Percentiles rank a stretch among this genome's conserved stretches.
These are phyloP conservation scores for Apostichopus parvimensis DNA, from an alignment of 35 echinoderm and acorn worm species.

Conservation along the genomic window DNA sequence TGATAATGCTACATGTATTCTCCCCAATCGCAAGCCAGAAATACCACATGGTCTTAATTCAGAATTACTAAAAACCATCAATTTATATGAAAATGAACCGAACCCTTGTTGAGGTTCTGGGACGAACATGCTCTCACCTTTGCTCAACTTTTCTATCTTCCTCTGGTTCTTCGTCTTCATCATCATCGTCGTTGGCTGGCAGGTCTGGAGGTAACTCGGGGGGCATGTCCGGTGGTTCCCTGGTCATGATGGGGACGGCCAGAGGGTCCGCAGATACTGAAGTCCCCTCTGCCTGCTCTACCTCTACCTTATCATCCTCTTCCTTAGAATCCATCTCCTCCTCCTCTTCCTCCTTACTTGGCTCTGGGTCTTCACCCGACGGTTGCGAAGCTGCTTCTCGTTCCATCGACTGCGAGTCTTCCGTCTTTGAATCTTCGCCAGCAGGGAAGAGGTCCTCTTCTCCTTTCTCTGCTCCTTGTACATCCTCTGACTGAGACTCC, in stretches of 20 bases:
- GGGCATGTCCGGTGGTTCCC: conserved; percentile 50
- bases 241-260: conserved; percentile 26
- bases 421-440: conserved; percentile 5
- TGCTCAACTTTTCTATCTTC: conserved; percentile 60
- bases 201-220: conserved; percentile 73
- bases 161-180: conserved; percentile 66
- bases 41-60: too few relatives aligned
- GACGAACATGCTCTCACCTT: not conserved
- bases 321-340: conserved; percentile 9
- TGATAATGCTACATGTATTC: too few relatives aligned
- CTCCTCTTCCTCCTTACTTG: conserved; percentile 28
- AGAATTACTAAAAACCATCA: too few relatives aligned
- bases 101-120: too few relatives aligned
- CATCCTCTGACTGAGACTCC: conserved; percentile 36
- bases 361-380: not conserved
- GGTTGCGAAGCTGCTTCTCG: not conserved
- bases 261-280: conserved; percentile 20
- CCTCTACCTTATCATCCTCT: conserved; percentile 15
- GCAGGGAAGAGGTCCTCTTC: not conserved
- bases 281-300: not conserved
- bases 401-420: not conserved
- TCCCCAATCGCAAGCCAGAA: too few relatives aligned
- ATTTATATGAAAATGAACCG: too few relatives aligned
- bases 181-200: conserved; percentile 40
- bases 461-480: not conserved